These are phyloP conservation scores for Orthosia cruda DNA, from an alignment of 2,888 invertebrate species.

Conservation along the genomic window DNA sequence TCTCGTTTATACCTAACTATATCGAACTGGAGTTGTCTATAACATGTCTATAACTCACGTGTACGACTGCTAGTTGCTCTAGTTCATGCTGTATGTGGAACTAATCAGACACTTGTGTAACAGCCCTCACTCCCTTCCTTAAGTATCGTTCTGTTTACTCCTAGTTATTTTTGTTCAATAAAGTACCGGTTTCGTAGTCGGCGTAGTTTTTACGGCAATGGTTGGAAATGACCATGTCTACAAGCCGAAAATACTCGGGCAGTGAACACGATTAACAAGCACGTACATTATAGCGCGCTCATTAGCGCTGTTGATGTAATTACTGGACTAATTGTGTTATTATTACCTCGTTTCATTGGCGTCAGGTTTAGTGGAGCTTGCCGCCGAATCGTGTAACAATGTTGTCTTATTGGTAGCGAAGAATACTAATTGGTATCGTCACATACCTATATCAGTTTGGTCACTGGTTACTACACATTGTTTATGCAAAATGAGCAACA, in stretches of 20 bases:
- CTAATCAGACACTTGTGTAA: slow-evolving; percentile 35
- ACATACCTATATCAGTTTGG: background rate
- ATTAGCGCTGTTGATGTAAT: slow-evolving; percentile 36
- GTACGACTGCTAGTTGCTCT: slow-evolving; percentile 9
- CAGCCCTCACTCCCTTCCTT: slow-evolving; percentile 1
- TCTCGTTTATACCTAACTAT: background rate
- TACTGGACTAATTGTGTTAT: slow-evolving; percentile 24
- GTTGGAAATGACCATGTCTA: slow-evolving; percentile 11
- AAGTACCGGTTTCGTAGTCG: slow-evolving; percentile 10
- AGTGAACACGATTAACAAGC: slow-evolving; percentile 12
- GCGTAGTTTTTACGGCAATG: slow-evolving; percentile 29
- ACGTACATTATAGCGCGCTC: slow-evolving; percentile 1
- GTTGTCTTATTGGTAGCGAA: slow-evolving; percentile 3
- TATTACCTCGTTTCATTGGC: slow-evolving; percentile 14
- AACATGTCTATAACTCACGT: slow-evolving; percentile 1
- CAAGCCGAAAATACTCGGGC: slow-evolving; percentile 2
- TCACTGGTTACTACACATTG: slow-evolving; percentile 8
- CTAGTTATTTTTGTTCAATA: slow-evolving; percentile 44
- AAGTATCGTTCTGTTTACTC: slow-evolving; percentile 38
- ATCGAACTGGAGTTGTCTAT: slow-evolving; percentile 4
- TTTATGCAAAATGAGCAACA: slow-evolving; percentile 13
- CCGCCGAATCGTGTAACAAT: slow-evolving; percentile 21
- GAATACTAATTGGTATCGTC: background rate
- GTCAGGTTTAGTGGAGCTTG: slow-evolving; percentile 7
- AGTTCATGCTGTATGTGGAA: slow-evolving; percentile 37